Conservation (phyloP, 2,888 invertebrate species). For the Cosmopolites sordidus region DNA sequence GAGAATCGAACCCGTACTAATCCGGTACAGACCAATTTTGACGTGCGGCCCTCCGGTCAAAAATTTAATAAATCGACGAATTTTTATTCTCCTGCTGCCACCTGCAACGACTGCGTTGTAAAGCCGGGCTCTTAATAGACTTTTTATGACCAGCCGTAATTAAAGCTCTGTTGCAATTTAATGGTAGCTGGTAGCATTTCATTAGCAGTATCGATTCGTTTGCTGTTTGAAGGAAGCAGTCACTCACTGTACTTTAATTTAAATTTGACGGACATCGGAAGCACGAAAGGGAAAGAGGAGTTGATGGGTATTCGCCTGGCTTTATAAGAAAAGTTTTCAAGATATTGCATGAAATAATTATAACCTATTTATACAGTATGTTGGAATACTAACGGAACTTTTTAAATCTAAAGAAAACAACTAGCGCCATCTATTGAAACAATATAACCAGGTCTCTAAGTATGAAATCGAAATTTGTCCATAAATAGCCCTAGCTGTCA, state of each 20-base stretch:
- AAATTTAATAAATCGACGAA: conserved; percentile 1
- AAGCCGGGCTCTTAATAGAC: conserved; percentile 7
- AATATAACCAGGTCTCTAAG: no score
- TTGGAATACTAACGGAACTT: no score
- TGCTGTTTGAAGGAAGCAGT: conserved; percentile 10
- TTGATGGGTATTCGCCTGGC: no score
- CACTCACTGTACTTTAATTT: conserved; percentile 19
- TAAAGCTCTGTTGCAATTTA: conserved; percentile 21
- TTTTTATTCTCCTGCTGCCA: conserved; percentile 2
- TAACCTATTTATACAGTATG: no score
- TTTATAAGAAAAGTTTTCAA: no score
- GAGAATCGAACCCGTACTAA: no score
- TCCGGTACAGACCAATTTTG: neutral
- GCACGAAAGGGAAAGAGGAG: no score
- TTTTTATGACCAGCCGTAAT: conserved; percentile 13
- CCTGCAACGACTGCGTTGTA: conserved; percentile 5
- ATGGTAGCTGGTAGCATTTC: conserved; percentile 20
- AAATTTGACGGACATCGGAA: conserved; percentile 18
- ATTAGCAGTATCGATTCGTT: conserved; percentile 18
- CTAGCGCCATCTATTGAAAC: no score
- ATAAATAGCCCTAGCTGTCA: no score
- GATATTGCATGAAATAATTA: no score
- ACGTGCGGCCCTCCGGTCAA: neutral
- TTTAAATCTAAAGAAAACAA: no score
- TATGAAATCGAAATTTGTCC: no score